Evolutionary conservation across 2,888 invertebrate species (phyloP), one percentile per base, ranked within the genome.

Genomic region (Cheilosia vulpina): DNA sequence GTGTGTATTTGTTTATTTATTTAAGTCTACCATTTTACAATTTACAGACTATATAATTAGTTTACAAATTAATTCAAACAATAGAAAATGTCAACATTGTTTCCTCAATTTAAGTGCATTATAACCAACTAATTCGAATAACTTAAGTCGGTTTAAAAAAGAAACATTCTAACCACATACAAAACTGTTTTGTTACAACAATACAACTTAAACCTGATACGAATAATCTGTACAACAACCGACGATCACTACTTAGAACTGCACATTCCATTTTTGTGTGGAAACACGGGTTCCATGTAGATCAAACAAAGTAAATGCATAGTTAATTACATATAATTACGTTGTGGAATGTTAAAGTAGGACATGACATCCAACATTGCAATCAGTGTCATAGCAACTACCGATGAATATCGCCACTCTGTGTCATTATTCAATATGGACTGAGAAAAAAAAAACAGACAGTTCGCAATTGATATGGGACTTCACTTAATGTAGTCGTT

Each of bases 201-300:
- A 27, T 27, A 5, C 27, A 27, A 27, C 27, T 27, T 27, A 27
- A 27, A 27, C 27, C 31, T 31, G 0, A 31, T 31, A 31, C 31
- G 31, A 31, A 9, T 7, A 9, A 31, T 31, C 31, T 9, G 31
- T 31, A 31, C 2, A 31, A 9, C 31, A 31, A 1, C 31, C 9
- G 9, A 31, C 9, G 3, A 27, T 60, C 27, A 6, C 19, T n/a
- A 38, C 21, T 11, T 27, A 7, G 24, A 19, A n/a, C 19, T 58
- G 21, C 41, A 66, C 53, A 65, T 57, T 65, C 17, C 34, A 38
- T 13, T n/a, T 19, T 41, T 34, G 47, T 27, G 45, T 50, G 63
- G 63, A 78, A 69, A 69, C 57, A 79, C 43, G 15, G 65, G 50
- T 72, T 78, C 24, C 58, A 65, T 17, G 34, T 43, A 58, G 24